phyloP scores from a whole-genome alignment of 2,113 vertebrate species.

The Pomatorhinus ruficollis region DNA sequence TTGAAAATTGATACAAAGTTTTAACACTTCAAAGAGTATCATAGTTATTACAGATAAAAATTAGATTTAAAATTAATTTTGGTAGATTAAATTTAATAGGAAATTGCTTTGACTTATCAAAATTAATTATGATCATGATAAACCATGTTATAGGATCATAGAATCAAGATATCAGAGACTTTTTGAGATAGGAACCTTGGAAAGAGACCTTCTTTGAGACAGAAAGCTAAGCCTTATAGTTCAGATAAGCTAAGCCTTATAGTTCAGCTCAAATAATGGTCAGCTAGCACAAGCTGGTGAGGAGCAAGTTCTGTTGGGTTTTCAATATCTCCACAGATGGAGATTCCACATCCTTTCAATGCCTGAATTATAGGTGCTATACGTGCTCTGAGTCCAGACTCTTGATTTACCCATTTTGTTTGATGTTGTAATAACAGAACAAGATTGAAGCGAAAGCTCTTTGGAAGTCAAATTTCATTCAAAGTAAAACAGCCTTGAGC shows the following conservation, averaged over 20 bases:
- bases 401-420: background rate
- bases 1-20: background rate
- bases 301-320: background rate
- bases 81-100: background rate
- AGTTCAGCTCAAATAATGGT: background rate
- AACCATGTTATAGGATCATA: background rate
- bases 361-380: background rate
- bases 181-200: background rate
- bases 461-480: background rate
- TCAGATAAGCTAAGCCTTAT: background rate
- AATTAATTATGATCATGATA: background rate
- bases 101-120: background rate
- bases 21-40: background rate
- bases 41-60: background rate
- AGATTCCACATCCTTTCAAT: background rate
- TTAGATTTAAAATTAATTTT: background rate
- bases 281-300: background rate
- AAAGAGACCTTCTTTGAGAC: background rate
- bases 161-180: background rate
- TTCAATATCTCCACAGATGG: background rate
- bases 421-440: background rate
- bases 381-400: fast-evolving
- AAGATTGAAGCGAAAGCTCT: background rate
- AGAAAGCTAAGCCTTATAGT: background rate
- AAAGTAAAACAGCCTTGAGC: background rate